These are phyloP conservation scores for Mustelus asterias DNA, from an alignment of 2,113 vertebrate genomes.

Conservation along the genomic window DNA sequence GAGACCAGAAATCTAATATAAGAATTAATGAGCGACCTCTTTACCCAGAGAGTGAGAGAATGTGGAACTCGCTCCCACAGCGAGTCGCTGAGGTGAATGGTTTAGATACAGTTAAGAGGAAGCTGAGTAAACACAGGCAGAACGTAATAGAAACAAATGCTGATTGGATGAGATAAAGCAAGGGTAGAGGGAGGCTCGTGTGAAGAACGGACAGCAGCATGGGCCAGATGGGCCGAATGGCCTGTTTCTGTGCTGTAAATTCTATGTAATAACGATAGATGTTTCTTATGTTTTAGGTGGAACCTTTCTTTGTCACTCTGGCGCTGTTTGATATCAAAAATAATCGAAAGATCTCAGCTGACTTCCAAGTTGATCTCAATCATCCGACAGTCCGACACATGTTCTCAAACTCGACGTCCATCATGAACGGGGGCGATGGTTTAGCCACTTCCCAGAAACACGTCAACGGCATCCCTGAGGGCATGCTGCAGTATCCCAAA, in stretches of 20 bases:
- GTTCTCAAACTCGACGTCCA: constrained; percentile 59
- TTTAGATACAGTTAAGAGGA: too few species aligned
- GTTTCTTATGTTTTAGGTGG: constrained; percentile 65
- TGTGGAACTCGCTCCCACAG: not conserved
- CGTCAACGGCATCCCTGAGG: constrained; percentile 63
- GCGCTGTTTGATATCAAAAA: constrained; percentile 89
- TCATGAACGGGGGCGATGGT: constrained; percentile 66
- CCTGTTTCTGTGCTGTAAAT: not conserved
- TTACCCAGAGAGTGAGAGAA: not conserved
- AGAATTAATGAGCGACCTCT: not conserved
- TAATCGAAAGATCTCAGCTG: constrained; percentile 87
- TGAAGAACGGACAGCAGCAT: too few species aligned
- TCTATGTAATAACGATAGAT: not conserved
- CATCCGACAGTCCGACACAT: constrained; percentile 81
- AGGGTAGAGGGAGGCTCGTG: not conserved
- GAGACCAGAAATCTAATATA: not conserved
- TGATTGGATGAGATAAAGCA: not conserved
- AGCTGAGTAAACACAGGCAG: not conserved
- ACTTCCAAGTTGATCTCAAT: constrained; percentile 94
- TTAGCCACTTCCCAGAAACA: constrained; percentile 54
- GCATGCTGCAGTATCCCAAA: constrained; percentile 77
- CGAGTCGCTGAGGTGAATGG: not conserved
- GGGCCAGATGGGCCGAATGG: not conserved
- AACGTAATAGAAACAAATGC: not conserved
- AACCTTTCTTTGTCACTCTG: constrained; percentile 91